A percentile compares a stretch with the other conserved stretches of the same genome.
Conservation (phyloP, 2,113 vertebrate genomes). For the Oceanodroma tethys region DNA sequence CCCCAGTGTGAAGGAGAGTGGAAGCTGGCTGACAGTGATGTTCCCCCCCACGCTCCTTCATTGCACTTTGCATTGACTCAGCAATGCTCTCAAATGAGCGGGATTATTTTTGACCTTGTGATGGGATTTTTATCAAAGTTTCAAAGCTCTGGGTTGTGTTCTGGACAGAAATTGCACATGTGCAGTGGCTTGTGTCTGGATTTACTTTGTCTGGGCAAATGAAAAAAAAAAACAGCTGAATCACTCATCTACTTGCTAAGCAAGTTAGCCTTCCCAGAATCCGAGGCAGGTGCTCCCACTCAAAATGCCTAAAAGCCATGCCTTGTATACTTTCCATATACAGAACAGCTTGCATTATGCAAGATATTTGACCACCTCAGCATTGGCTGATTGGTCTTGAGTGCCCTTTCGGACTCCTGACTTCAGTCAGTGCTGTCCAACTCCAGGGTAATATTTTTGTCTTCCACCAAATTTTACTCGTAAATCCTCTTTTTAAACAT, state of each 20-base stretch:
- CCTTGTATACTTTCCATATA: not conserved
- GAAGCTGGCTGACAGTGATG: not conserved
- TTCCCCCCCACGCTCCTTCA: fast-evolving
- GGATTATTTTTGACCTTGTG: not conserved
- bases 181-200: not conserved
- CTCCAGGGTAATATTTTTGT: not conserved
- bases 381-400: not conserved
- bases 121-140: not conserved
- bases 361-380: not conserved
- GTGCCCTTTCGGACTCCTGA: not conserved
- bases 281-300: not conserved
- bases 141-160: not conserved
- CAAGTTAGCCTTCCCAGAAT: not conserved
- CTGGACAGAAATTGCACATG: not conserved
- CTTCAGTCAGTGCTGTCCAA: not conserved
- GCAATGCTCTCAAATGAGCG: not conserved
- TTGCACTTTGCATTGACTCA: not conserved
- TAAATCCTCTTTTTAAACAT: not conserved
- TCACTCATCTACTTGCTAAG: not conserved
- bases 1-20: not conserved
- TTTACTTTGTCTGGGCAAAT: not conserved
- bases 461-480: not conserved
- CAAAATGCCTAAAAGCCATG: not conserved
- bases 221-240: not conserved
- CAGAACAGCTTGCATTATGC: not conserved